Conservation (phyloP, 2,888 invertebrate species). For the Corbicula japonica region DNA sequence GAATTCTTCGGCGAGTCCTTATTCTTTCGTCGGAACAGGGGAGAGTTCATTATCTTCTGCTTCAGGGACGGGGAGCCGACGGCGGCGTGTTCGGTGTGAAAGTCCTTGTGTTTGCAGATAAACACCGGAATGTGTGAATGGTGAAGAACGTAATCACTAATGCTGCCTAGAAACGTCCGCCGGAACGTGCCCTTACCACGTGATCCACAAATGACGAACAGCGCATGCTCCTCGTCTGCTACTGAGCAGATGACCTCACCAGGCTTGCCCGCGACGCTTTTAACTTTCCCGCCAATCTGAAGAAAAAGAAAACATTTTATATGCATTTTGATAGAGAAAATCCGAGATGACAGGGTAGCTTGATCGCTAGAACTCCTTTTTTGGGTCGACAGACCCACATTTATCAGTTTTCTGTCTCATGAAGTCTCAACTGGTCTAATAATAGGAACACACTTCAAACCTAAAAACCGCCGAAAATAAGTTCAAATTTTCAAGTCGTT, state of each 20-base stretch:
- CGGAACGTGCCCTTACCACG: slow-evolving; percentile 72
- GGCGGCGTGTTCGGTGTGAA: slow-evolving; percentile 34
- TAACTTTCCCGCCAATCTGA: slow-evolving; percentile 71
- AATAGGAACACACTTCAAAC: too few relatives aligned
- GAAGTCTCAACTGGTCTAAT: too few relatives aligned
- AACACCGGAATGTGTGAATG: slow-evolving; percentile 74
- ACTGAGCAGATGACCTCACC: slow-evolving; percentile 71
- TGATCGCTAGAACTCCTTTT: too few relatives aligned
- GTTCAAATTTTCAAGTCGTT: too few relatives aligned
- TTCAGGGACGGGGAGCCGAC: slow-evolving; percentile 51
- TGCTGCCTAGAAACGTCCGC: slow-evolving; percentile 73
- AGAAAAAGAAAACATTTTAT: slow-evolving; percentile 1
- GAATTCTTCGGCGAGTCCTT: slow-evolving; percentile 55
- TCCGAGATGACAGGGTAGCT: too few relatives aligned
- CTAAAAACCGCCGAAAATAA: too few relatives aligned
- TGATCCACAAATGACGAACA: slow-evolving; percentile 72
- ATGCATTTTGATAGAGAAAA: too few relatives aligned
- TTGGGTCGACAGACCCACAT: too few relatives aligned
- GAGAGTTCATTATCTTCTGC: slow-evolving; percentile 56
- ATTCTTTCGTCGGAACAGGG: slow-evolving; percentile 52
- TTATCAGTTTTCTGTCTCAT: too few relatives aligned
- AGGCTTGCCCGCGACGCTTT: slow-evolving; percentile 72
- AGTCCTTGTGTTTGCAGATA: slow-evolving; percentile 71
- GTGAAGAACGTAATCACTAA: slow-evolving; percentile 76
- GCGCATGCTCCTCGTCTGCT: slow-evolving; percentile 70